Evolutionary conservation across 2,113 vertebrate genomes (phyloP).

Genomic region (Urocolius indicus): DNA sequence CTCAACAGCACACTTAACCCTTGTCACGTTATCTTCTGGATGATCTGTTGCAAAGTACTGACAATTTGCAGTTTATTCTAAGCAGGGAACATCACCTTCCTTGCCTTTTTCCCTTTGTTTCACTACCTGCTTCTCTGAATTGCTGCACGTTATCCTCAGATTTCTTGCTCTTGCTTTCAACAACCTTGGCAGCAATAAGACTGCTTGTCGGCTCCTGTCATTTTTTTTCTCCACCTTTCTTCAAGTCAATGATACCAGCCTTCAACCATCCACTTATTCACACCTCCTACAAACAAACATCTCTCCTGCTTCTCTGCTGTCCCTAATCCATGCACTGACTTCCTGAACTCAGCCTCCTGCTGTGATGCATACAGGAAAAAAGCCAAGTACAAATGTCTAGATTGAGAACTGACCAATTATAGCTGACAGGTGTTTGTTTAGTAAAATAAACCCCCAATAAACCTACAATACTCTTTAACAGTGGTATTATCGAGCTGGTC

Average conservation of each 20-base stretch:
- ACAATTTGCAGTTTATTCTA: background rate
- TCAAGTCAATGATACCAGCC: slow-evolving; percentile 42
- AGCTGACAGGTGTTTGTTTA: background rate
- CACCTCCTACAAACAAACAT: slow-evolving; percentile 59
- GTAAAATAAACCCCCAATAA: background rate
- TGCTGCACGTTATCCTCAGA: background rate
- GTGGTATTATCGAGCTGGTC: background rate
- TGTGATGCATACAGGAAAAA: slow-evolving; percentile 28
- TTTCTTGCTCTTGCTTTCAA: slow-evolving; percentile 16
- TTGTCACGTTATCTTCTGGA: background rate
- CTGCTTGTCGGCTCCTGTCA: slow-evolving; percentile 44
- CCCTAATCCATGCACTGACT: slow-evolving; percentile 34
- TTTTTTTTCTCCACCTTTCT: slow-evolving; percentile 26
- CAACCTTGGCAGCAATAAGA: slow-evolving; percentile 46
- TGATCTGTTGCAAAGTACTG: background rate
- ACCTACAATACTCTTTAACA: background rate
- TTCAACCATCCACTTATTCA: slow-evolving; percentile 59
- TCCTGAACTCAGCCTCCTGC: slow-evolving; percentile 60
- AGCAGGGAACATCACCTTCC: background rate
- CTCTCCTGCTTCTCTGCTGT: slow-evolving; percentile 24
- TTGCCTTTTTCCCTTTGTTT: background rate
- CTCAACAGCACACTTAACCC: background rate
- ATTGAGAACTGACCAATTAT: slow-evolving; percentile 8
- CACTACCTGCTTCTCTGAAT: background rate
- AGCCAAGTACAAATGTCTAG: slow-evolving; percentile 21